Conservation (phyloP, 2,113 vertebrate genomes). For the Grallaria varia region DNA sequence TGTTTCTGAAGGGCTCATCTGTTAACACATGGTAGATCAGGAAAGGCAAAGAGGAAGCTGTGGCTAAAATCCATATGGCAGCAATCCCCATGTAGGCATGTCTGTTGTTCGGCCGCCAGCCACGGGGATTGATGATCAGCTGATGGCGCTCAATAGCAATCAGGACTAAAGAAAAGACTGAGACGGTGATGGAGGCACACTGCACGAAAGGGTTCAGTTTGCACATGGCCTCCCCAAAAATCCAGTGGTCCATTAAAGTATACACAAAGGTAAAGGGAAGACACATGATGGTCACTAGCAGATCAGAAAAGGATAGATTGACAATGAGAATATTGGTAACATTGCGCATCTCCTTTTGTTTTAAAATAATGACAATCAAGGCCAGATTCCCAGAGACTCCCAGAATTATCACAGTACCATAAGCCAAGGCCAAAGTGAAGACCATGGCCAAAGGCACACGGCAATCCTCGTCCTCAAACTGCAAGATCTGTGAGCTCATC, state of each 20-base stretch:
- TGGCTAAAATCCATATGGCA: constrained; percentile 82
- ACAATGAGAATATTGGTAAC: constrained; percentile 89
- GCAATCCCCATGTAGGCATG: constrained; percentile 84
- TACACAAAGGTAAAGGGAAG: constrained; percentile 88
- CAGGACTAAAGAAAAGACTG: constrained; percentile 86
- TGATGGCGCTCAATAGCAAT: constrained; percentile 87
- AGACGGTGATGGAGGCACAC: constrained; percentile 85
- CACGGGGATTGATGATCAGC: constrained; percentile 85
- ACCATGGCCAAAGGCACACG: constrained; percentile 78
- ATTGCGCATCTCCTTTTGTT: constrained; percentile 87
- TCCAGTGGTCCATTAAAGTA: constrained; percentile 90
- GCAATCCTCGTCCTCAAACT: constrained; percentile 75
- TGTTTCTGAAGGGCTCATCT: constrained; percentile 81
- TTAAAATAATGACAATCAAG: constrained; percentile 83
- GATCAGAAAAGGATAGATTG: constrained; percentile 87
- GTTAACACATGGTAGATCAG: constrained; percentile 80
- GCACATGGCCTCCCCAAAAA: constrained; percentile 87
- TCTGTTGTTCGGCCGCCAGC: constrained; percentile 84
- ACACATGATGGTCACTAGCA: constrained; percentile 85
- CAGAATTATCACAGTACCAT: constrained; percentile 83
- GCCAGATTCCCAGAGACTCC: constrained; percentile 85
- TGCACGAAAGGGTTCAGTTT: constrained; percentile 86
- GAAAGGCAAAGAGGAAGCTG: constrained; percentile 83
- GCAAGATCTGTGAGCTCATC: constrained; percentile 52
- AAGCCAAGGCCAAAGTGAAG: constrained; percentile 82